Evolutionary conservation across 2,888 invertebrate species (phyloP), one percentile per base, ranked within the genome.

Genomic region (Eupithecia pulchellata): DNA sequence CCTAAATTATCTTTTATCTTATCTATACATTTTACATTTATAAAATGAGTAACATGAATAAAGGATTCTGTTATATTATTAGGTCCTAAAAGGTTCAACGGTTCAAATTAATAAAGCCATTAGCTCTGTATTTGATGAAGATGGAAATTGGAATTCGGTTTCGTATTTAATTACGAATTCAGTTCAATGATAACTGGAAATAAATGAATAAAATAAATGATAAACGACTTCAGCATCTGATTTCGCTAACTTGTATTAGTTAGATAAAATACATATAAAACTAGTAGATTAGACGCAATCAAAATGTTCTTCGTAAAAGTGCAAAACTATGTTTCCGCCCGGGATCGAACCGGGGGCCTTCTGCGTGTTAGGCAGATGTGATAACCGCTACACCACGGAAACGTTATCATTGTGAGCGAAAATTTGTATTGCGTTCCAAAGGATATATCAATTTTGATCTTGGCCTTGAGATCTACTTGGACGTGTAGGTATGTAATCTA

Each of bases 341-440:
- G 96, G 97, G 97, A 96, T 97, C 96, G 97, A 97, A 97, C 97
- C 96, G 97, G 97, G 97, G 97, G 96, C 97, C 97, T 97, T 97
- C 97, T 97, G 97, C 97, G 97, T 97, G 97, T 97, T 97, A 97
- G 97, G 97, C 97, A 97, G 97, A 97, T 97, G 97, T 97, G 97
- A 97, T 97, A 97, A 97, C 97, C 97, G 96, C 97, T 97, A 97
- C 97, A 97, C 97, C 96, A 97, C 97, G 96, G 96, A 79, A 79
- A 78, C 77, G 39, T 42, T 70, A 9, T 4, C 3, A 1, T 0
- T 0, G 0, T 0, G 13, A 4, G 9, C 20, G 17, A 61, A 61
- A 61, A n/a, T 42, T 25, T 34, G 5, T 13, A 25, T 25, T 25
- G 0, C 1, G 9, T 61, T 20, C 8, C 9, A 8, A 58, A n/a